Percentiles rank a stretch among this genome's conserved stretches.
Evolutionary conservation across 2,113 vertebrate species (phyloP).

Genomic region (rabbit (Oryctolagus cuniculus)): DNA sequence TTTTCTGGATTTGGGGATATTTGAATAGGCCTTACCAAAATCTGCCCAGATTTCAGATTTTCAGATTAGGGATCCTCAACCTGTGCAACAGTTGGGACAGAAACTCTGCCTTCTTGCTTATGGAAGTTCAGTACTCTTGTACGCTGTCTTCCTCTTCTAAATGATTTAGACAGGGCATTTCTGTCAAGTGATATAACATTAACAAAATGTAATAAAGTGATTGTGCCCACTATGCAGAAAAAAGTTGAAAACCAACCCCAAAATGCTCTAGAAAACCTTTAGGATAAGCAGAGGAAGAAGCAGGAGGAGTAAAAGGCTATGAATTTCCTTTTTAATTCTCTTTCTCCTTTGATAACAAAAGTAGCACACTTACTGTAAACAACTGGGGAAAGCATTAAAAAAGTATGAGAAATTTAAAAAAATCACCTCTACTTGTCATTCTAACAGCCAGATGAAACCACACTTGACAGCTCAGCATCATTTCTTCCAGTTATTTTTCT

Average conservation of each 20-base stretch:
- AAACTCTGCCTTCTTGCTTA: neutral
- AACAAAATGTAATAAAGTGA: neutral
- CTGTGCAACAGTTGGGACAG: neutral
- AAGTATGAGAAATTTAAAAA: slow-evolving; percentile 30
- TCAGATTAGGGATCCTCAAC: neutral
- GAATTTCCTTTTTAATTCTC: neutral
- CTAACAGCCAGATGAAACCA: neutral
- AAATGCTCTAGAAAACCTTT: slow-evolving; percentile 1
- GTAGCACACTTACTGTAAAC: neutral
- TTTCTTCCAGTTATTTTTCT: neutral
- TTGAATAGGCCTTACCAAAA: neutral
- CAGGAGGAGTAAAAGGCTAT: neutral
- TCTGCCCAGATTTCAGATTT: neutral
- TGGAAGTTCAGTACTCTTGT: neutral
- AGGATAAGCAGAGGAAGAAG: neutral
- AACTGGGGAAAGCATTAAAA: slow-evolving; percentile 36
- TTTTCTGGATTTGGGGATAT: neutral
- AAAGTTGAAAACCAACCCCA: neutral
- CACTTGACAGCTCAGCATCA: neutral
- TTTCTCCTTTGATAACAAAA: neutral
- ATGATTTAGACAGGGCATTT: neutral
- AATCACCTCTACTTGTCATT: neutral
- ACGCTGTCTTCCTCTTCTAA: slow-evolving; percentile 1
- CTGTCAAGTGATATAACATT: neutral
- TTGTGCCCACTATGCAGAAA: neutral